Conservation (phyloP, 1,140 invertebrate genomes). For the Heterodera carotae region DNA sequence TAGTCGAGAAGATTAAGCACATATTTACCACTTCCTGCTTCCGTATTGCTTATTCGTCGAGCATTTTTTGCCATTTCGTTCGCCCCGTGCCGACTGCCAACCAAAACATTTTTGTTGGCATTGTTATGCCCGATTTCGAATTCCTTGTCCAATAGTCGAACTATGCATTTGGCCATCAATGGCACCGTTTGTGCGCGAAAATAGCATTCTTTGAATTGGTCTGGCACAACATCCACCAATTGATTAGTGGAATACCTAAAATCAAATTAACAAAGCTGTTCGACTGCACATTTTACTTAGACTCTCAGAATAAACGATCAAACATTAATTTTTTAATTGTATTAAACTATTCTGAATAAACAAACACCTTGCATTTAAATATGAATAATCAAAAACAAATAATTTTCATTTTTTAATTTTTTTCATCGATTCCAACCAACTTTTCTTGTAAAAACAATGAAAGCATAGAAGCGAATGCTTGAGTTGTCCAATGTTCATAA, state of each 20-base stretch:
- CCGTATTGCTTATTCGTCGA: neutral
- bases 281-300: too few species aligned
- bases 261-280: neutral
- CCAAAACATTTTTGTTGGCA: neutral
- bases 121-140: slow-evolving; percentile 12
- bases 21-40: too few species aligned
- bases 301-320: too few species aligned
- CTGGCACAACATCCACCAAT: slow-evolving; percentile 1
- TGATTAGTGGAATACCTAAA: slow-evolving; percentile 8
- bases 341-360: neutral
- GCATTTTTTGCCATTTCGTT: neutral
- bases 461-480: slow-evolving; percentile 24
- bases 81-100: neutral
- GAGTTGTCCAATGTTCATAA: slow-evolving; percentile 30
- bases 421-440: neutral
- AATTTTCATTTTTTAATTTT: too few species aligned
- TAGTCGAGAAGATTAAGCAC: too few species aligned
- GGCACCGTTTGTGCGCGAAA: slow-evolving; percentile 20
- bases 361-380: too few species aligned
- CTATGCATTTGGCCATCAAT: slow-evolving; percentile 24
- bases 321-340: too few species aligned
- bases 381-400: too few species aligned
- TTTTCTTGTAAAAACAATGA: slow-evolving; percentile 29
- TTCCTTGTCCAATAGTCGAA: slow-evolving; percentile 16
- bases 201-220: slow-evolving; percentile 19